Evolutionary conservation across 2,113 vertebrate species (phyloP).

Genomic region (Bufo gargarizans): DNA sequence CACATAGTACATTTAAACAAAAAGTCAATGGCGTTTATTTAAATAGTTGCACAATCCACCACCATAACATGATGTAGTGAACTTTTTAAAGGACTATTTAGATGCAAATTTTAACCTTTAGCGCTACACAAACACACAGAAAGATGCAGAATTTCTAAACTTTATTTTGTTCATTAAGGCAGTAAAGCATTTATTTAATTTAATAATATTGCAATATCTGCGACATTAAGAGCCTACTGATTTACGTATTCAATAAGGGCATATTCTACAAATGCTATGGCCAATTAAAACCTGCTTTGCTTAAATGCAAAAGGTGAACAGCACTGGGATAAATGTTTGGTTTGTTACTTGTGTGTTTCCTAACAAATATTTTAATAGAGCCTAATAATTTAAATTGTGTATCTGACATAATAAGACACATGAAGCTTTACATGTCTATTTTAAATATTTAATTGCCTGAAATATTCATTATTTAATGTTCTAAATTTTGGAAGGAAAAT

Average conservation of each 20-base stretch:
- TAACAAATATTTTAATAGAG: neutral
- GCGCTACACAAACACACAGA: constrained; percentile 42
- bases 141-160: constrained; percentile 52
- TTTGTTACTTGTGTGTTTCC: neutral
- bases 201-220: constrained; percentile 47
- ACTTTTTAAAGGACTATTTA: constrained; percentile 57
- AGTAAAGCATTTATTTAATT: constrained; percentile 55
- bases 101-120: constrained; percentile 58
- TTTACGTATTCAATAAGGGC: constrained; percentile 25
- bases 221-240: constrained; percentile 24
- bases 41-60: constrained; percentile 38
- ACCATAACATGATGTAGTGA: constrained; percentile 44
- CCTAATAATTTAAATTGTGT: neutral
- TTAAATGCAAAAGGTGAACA: constrained; percentile 25
- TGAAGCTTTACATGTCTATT: neutral
- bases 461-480: too few species aligned
- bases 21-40: constrained; percentile 53
- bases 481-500: too few species aligned
- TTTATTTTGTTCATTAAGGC: constrained; percentile 53
- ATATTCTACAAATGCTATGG: constrained; percentile 36
- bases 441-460: neutral
- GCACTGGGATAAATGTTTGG: constrained; percentile 37
- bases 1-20: constrained; percentile 41
- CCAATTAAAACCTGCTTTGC: constrained; percentile 39
- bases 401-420: neutral